phyloP scores from a whole-genome alignment of 2,888 invertebrate species.

The Hemicrepidius hirtus region DNA sequence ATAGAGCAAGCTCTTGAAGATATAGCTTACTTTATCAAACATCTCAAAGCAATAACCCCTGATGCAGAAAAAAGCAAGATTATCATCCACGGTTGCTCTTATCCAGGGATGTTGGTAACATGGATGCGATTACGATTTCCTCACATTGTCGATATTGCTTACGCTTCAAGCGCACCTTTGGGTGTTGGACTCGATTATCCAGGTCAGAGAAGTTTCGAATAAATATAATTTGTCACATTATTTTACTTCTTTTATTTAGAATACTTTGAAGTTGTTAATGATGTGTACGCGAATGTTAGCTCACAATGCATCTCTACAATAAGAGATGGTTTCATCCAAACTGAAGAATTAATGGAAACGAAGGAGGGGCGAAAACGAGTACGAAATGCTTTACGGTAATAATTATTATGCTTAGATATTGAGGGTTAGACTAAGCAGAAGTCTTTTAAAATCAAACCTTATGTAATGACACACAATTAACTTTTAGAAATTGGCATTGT shows the following conservation, averaged over 20 bases:
- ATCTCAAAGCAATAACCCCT: slow-evolving; percentile 60
- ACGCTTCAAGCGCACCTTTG: slow-evolving; percentile 78
- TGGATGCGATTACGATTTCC: slow-evolving; percentile 78
- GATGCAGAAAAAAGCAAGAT: slow-evolving; percentile 69
- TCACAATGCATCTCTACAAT: slow-evolving; percentile 9
- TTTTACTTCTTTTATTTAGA: neutral
- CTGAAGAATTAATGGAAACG: slow-evolving; percentile 4
- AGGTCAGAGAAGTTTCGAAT: neutral
- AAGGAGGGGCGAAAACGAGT: slow-evolving; percentile 2
- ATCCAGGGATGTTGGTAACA: slow-evolving; percentile 77
- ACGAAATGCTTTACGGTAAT: neutral
- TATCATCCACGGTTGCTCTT: slow-evolving; percentile 76
- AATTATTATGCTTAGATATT: too few relatives aligned
- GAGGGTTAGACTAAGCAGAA: too few relatives aligned
- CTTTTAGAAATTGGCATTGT: too few relatives aligned
- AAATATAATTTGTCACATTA: neutral
- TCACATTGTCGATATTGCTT: slow-evolving; percentile 75
- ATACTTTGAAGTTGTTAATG: slow-evolving; percentile 17
- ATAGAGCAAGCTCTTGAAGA: slow-evolving; percentile 72
- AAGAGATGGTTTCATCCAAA: slow-evolving; percentile 11
- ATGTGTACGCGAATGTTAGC: slow-evolving; percentile 24
- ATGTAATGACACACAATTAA: too few relatives aligned
- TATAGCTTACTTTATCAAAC: slow-evolving; percentile 69
- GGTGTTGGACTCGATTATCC: slow-evolving; percentile 76
- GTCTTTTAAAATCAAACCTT: too few relatives aligned